A percentile compares a stretch with the other conserved stretches of the same genome.
Conservation (phyloP, 2,797 vertebrate species). For the Macroramphosus scolopax region DNA sequence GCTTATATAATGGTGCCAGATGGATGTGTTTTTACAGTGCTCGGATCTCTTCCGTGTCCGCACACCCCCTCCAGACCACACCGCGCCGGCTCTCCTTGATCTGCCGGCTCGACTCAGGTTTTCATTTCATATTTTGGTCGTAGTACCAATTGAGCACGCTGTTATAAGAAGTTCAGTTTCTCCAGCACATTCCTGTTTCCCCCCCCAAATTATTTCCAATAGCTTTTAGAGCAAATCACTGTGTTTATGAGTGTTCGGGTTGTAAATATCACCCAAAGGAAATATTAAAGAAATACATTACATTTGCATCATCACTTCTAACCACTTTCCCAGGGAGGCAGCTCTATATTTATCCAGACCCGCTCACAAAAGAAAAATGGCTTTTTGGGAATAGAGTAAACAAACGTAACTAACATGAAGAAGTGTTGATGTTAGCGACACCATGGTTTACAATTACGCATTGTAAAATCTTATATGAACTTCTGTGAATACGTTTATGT, state of each 20-base stretch:
- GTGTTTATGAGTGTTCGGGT: slow-evolving; percentile 72
- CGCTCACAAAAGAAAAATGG: slow-evolving; percentile 57
- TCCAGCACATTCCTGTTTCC: slow-evolving; percentile 52
- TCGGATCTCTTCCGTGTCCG: slow-evolving; percentile 71
- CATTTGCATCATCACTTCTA: slow-evolving; percentile 54
- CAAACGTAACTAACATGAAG: slow-evolving; percentile 66
- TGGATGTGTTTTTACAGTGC: slow-evolving; percentile 95
- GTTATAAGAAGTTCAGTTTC: slow-evolving; percentile 65
- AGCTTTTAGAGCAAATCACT: slow-evolving; percentile 65
- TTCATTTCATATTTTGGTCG: slow-evolving; percentile 67
- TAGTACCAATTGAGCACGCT: slow-evolving; percentile 65
- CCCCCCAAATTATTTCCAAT: slow-evolving; percentile 70
- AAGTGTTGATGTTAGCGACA: slow-evolving; percentile 60
- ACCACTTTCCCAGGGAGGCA: slow-evolving; percentile 44
- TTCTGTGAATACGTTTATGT: slow-evolving; percentile 19
- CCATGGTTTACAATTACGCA: slow-evolving; percentile 41
- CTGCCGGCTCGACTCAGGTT: slow-evolving; percentile 54
- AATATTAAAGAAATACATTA: slow-evolving; percentile 69
- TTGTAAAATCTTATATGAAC: slow-evolving; percentile 27
- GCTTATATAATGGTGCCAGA: slow-evolving; percentile 96
- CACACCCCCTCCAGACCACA: slow-evolving; percentile 58
- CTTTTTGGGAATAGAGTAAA: slow-evolving; percentile 67
- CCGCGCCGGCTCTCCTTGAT: slow-evolving; percentile 50
- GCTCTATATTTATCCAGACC: slow-evolving; percentile 61
- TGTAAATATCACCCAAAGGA: slow-evolving; percentile 73